A percentile compares a stretch with the other conserved stretches of the same genome.
These are phyloP conservation scores for Cryptus armator DNA, from an alignment of 2,888 invertebrate species.

Conservation along the genomic window DNA sequence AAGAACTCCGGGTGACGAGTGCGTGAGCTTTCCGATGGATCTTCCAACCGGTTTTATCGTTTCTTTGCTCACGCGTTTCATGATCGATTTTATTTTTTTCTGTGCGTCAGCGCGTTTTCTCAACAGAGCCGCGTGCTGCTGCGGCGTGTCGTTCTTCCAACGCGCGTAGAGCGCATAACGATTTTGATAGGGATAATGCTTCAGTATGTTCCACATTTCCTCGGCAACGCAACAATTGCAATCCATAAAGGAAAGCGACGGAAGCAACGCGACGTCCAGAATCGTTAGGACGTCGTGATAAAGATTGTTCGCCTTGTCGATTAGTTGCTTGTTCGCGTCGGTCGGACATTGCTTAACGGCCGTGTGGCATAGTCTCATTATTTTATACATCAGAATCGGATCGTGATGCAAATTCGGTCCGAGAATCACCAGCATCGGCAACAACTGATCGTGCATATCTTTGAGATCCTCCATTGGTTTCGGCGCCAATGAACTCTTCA, in stretches of 20 bases:
- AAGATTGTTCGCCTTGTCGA: conserved; percentile 85
- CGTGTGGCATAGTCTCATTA: conserved; percentile 86
- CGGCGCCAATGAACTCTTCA: conserved; percentile 88
- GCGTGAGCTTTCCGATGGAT: conserved; percentile 98
- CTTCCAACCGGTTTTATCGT: conserved; percentile 99
- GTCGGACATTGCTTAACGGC: conserved; percentile 81
- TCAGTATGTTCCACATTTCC: conserved; percentile 97
- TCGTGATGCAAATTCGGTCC: conserved; percentile 96
- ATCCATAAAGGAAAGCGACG: conserved; percentile 95
- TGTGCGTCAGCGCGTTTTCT: conserved; percentile 94
- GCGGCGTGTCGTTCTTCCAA: conserved; percentile 97
- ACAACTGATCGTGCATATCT: conserved; percentile 91
- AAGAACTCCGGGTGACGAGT: conserved; percentile 97
- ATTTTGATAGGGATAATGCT: conserved; percentile 94
- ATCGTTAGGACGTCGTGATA: conserved; percentile 94
- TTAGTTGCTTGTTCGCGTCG: conserved; percentile 80
- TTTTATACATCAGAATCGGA: conserved; percentile 95
- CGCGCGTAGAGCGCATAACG: conserved; percentile 95
- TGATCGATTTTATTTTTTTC: conserved; percentile 97
- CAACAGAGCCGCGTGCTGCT: conserved; percentile 93
- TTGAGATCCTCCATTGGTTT: conserved; percentile 89
- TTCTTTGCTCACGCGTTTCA: conserved; percentile 99
- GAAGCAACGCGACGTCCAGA: conserved; percentile 95
- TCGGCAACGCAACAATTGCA: conserved; percentile 98
- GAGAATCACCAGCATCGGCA: conserved; percentile 94